These are phyloP conservation scores for Phylloscopus trochilus DNA, from an alignment of 2,113 vertebrate genomes.

Conservation along the genomic window DNA sequence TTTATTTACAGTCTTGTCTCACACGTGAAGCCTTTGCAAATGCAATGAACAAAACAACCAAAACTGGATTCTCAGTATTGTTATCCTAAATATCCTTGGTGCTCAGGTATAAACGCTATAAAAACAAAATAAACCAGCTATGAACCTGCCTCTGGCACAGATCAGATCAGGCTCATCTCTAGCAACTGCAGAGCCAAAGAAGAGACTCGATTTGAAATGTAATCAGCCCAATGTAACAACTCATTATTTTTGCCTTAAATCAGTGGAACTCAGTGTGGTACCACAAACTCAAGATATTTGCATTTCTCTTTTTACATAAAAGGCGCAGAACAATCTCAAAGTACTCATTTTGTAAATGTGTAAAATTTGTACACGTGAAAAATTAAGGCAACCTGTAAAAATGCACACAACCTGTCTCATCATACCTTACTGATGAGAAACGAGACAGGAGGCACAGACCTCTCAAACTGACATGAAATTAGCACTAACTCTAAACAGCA, in stretches of 20 bases:
- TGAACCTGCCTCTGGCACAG: neutral
- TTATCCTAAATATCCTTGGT: neutral
- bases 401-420: neutral
- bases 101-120: neutral
- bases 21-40: neutral
- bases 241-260: neutral
- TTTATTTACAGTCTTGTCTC: neutral
- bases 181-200: neutral
- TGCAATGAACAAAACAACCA: neutral
- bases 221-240: neutral
- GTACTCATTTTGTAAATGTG: neutral
- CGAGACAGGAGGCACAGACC: neutral
- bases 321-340: neutral
- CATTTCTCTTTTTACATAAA: neutral
- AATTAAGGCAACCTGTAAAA: neutral
- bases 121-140: neutral
- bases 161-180: neutral
- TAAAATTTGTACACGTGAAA: neutral
- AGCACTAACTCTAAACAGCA: neutral
- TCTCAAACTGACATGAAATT: neutral
- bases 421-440: neutral
- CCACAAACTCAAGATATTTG: neutral
- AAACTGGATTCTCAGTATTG: neutral
- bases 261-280: neutral
- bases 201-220: neutral